phyloP scores from a whole-genome alignment of 2,797 vertebrate species.

The Selene dorsalis region DNA sequence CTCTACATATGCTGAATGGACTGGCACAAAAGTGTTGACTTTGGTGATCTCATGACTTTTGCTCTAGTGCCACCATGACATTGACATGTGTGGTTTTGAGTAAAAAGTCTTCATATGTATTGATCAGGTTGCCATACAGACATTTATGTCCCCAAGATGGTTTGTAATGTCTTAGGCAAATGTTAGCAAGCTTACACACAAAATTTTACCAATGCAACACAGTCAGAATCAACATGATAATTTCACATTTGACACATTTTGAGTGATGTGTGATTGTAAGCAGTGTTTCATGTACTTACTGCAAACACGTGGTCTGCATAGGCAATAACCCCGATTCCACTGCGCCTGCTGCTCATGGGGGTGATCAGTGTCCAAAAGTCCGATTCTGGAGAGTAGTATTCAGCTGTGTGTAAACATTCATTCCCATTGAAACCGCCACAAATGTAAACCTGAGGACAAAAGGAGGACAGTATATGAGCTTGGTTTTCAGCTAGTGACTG shows the following conservation, averaged over 20 bases:
- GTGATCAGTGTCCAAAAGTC: slow-evolving; percentile 88
- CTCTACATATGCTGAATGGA: too few species aligned
- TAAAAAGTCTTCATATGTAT: too few species aligned
- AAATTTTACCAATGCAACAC: too few species aligned
- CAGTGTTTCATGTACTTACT: slow-evolving; percentile 47
- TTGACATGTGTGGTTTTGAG: too few species aligned
- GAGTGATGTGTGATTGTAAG: not conserved
- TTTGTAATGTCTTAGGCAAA: too few species aligned
- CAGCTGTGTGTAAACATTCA: slow-evolving; percentile 82
- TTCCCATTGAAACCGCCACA: slow-evolving; percentile 87
- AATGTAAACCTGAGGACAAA: slow-evolving; percentile 69
- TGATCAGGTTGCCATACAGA: too few species aligned
- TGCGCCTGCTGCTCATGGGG: slow-evolving; percentile 81
- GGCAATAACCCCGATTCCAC: slow-evolving; percentile 70
- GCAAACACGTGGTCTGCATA: slow-evolving; percentile 56
- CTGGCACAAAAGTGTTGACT: too few species aligned
- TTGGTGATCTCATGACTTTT: too few species aligned
- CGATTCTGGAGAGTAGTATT: slow-evolving; percentile 84
- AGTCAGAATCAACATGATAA: too few species aligned
- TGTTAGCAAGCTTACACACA: too few species aligned
- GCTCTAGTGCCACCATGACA: too few species aligned
- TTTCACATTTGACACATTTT: not conserved
- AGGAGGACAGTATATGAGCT: not conserved
- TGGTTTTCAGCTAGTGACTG: not conserved
- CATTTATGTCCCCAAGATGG: too few species aligned